A percentile compares a stretch with the other conserved stretches of the same genome.
phyloP scores from a whole-genome alignment of 2,113 vertebrate genomes.

The Apus apus region DNA sequence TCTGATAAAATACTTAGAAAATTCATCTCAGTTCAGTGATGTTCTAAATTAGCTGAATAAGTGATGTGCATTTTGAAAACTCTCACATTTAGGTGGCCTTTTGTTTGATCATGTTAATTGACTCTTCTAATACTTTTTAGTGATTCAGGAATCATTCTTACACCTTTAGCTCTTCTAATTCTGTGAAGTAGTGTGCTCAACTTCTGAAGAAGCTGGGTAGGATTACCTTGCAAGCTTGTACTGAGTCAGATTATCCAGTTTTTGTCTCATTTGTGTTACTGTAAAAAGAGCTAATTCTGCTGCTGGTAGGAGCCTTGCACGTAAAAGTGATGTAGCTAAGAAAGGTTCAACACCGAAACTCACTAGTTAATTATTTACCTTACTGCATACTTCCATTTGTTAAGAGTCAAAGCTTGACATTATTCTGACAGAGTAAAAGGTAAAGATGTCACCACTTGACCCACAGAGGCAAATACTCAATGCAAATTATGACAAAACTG shows the following conservation, averaged over 20 bases:
- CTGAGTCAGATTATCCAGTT: not conserved
- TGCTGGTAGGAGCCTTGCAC: not conserved
- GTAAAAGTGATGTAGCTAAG: not conserved
- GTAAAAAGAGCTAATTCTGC: not conserved
- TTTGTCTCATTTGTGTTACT: not conserved
- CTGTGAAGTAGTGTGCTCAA: not conserved
- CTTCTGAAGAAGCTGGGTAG: not conserved
- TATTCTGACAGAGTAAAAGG: not conserved
- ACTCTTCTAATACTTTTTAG: not conserved
- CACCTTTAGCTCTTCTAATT: not conserved
- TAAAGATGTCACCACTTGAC: not conserved
- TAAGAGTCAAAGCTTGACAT: not conserved
- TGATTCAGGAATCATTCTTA: not conserved
- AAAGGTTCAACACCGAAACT: not conserved
- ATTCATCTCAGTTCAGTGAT: not conserved
- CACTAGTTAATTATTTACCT: not conserved
- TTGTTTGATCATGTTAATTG: not conserved
- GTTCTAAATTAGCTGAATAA: slow-evolving; percentile 52
- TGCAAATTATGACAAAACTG: not conserved
- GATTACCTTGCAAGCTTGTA: not conserved
- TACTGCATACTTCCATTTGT: not conserved
- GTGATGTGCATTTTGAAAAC: slow-evolving; percentile 1
- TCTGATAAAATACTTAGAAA: slow-evolving; percentile 59
- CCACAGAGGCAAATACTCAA: not conserved
- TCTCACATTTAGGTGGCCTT: not conserved